Base-by-base conservation (phyloP, 2,888 invertebrate species). In the Galerucella nymphaeae region DNA sequence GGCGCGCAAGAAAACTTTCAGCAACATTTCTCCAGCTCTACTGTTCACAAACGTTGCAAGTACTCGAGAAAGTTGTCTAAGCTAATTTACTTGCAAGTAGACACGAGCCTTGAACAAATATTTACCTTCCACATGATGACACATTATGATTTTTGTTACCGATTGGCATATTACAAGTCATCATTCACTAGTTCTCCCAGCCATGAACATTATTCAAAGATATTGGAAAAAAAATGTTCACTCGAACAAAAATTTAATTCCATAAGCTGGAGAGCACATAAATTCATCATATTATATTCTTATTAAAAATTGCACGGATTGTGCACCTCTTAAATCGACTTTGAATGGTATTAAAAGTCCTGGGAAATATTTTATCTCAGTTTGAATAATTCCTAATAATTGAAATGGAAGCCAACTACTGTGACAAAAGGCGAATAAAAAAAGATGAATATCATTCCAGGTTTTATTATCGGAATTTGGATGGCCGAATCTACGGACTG, bases 381-480 rank as follows among this genome's bases (percentile, higher is more conserved):
- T 72, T 72, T 68, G 64, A 59, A 68, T 72, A 64, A 72, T 58
- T 72, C 50, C 14, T 59, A 72, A 72, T 68, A 72, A 72, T 58
- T 68, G 48, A 50, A 68, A 68, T 68, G 63, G 30, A 70, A 70
- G 55, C 42, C 70, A 63, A 70, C 57, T 14, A 70, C 70, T 63
- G 70, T 70, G 63, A 70, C 63, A 70, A 45, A 63, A n/a, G 14
- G 69, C 18, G 23, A 42, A 70, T 70, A 70, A 70, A 63, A 57
- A 57, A 57, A 70, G 63, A 70, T 64, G 45, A 53, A 70, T 70
- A 63, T 55, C 41, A 42, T 41, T 63, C 41, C 13, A n/a, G 41
- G n/a, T 69, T 61, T 61, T 61, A 69, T 63, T 69, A 69, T 69
- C 20, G 57, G 55, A 57, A 38, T 58, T 53, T 20, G 20, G 23